Conservation (phyloP, 2,888 invertebrate genomes). For the Epistrophella euchroma region DNA sequence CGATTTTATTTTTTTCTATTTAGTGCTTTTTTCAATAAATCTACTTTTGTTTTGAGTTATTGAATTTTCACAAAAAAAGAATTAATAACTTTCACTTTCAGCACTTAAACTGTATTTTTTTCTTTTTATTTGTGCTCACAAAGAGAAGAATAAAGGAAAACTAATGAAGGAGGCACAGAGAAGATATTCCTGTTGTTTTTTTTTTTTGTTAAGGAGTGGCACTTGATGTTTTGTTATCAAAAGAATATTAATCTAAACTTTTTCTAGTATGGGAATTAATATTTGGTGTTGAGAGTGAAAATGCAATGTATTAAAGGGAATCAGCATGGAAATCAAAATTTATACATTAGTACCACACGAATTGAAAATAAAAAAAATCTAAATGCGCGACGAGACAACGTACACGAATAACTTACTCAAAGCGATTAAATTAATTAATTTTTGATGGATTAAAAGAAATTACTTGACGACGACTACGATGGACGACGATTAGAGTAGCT, state of each 20-base stretch:
- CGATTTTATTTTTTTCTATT: neutral
- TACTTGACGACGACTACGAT: conserved; percentile 15
- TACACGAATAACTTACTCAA: conserved; percentile 14
- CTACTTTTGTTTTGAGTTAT: neutral
- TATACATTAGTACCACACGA: conserved; percentile 17
- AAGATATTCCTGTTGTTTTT: conserved; percentile 45
- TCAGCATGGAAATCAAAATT: conserved; percentile 20
- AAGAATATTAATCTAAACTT: conserved; percentile 2
- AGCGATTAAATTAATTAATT: conserved; percentile 14
- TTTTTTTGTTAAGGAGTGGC: conserved; percentile 69
- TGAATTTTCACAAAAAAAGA: conserved; percentile 5
- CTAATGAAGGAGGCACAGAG: conserved; percentile 41
- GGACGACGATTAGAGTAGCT: neutral
- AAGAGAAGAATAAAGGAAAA: conserved; percentile 24
- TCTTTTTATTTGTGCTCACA: conserved; percentile 15
- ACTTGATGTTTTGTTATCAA: conserved; percentile 57
- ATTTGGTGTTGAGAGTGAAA: conserved; percentile 1
- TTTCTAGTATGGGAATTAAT: neutral
- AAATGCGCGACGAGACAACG: conserved; percentile 49
- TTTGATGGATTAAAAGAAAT: neutral
- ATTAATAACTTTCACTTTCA: conserved; percentile 67
- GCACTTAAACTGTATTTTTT: conserved; percentile 14
- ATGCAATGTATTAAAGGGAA: conserved; percentile 4
- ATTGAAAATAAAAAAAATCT: conserved; percentile 25
- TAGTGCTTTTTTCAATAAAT: neutral